Conservation (phyloP, 1,140 invertebrate genomes). For the Orchestia grillus region DNA sequence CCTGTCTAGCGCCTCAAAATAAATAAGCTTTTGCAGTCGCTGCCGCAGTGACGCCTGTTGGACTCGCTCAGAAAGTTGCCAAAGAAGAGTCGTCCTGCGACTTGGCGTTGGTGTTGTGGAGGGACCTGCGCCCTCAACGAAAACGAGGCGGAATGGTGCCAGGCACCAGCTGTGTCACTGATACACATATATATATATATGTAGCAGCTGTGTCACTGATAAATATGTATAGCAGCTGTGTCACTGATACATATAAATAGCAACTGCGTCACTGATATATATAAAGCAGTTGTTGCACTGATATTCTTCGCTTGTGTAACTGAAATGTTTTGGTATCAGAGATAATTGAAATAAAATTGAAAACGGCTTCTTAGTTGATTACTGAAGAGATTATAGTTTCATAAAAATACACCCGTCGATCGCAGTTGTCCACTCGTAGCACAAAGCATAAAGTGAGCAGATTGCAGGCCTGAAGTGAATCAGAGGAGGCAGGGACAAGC, state of each 20-base stretch:
- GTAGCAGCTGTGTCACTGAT: too few relatives aligned
- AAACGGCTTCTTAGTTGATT: background rate
- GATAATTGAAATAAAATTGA: background rate
- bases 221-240: too few relatives aligned
- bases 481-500: background rate
- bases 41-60: constrained; percentile 5
- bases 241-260: too few relatives aligned
- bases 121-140: background rate
- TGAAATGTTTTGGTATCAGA: background rate
- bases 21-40: constrained; percentile 30
- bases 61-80: constrained; percentile 30
- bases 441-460: background rate
- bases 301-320: too few relatives aligned
- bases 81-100: background rate
- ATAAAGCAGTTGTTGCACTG: too few relatives aligned
- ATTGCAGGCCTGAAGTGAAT: background rate
- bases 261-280: too few relatives aligned
- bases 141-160: background rate
- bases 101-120: background rate
- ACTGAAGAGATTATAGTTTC: background rate
- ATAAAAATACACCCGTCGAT: background rate
- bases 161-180: background rate
- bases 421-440: background rate
- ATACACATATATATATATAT: too few relatives aligned
- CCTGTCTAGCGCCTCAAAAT: background rate